A percentile compares a stretch with the other conserved stretches of the same genome.
phyloP scores from a whole-genome alignment of 2,797 vertebrate species.

The Myotis myotis region DNA sequence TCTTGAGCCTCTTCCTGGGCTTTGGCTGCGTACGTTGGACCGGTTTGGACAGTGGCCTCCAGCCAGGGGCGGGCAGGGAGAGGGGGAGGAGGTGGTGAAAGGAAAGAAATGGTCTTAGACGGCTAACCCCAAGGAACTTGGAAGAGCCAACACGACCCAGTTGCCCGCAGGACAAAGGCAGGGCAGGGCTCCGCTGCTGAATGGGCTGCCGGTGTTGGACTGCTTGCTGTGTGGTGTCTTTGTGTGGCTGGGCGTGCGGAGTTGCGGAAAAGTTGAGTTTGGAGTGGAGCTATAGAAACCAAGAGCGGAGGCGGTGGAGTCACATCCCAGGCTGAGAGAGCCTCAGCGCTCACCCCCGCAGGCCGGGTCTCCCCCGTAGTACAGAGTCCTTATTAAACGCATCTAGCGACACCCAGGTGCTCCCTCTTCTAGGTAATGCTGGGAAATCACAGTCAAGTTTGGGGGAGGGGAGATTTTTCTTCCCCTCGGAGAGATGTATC shows the following conservation, averaged over 20 bases:
- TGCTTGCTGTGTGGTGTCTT: neutral
- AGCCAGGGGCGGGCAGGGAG: neutral
- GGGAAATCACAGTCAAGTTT: constrained; percentile 38
- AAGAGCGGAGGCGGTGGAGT: neutral
- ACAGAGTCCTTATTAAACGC: neutral
- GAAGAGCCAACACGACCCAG: neutral
- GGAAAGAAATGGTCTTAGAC: neutral
- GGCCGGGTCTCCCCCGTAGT: neutral
- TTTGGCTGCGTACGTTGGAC: neutral
- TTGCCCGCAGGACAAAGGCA: neutral
- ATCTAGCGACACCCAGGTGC: neutral
- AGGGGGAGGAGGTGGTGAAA: neutral
- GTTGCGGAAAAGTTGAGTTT: constrained; percentile 29
- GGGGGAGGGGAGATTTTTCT: neutral
- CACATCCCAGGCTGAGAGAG: neutral
- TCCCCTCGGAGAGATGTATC: constrained; percentile 5
- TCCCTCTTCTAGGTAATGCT: constrained; percentile 21
- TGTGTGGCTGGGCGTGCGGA: neutral
- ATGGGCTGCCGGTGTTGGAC: neutral
- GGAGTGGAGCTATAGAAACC: neutral
- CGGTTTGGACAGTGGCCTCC: neutral
- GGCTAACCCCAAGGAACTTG: neutral
- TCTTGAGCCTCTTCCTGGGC: neutral
- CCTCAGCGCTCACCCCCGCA: neutral
- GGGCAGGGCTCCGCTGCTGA: neutral